phyloP scores from a whole-genome alignment of 2,888 invertebrate genomes.

The Listrodromus nycthemerus region DNA sequence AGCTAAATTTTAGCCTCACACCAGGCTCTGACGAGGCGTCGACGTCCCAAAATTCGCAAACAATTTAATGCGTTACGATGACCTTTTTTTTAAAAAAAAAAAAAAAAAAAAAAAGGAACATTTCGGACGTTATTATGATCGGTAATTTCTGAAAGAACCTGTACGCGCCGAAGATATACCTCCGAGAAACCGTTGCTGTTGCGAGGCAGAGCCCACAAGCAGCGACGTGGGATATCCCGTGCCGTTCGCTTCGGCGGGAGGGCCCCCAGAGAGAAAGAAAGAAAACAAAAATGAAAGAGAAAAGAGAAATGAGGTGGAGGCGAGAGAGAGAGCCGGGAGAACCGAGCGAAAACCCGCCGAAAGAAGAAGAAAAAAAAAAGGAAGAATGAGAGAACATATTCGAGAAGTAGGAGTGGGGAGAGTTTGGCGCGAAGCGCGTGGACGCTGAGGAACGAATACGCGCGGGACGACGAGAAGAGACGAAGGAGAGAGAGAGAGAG shows the following conservation, averaged over 20 bases:
- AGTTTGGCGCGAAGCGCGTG: conserved; percentile 62
- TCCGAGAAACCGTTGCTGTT: conserved; percentile 73
- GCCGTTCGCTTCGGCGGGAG: conserved; percentile 54
- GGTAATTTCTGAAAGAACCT: conserved; percentile 31
- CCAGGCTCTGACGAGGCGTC: too few species aligned
- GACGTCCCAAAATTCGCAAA: too few species aligned
- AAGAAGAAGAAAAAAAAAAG: conserved; percentile 50
- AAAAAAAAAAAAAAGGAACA: neutral
- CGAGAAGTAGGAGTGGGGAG: conserved; percentile 49
- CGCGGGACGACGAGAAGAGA: conserved; percentile 45
- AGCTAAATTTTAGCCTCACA: neutral
- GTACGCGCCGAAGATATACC: conserved; percentile 49
- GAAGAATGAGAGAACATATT: conserved; percentile 26
- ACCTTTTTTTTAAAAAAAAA: neutral
- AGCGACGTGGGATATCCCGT: conserved; percentile 66
- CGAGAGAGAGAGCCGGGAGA: conserved; percentile 62
- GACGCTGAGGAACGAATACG: conserved; percentile 55
- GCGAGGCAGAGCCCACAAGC: conserved; percentile 72
- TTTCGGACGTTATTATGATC: neutral
- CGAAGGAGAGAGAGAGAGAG: conserved; percentile 32
- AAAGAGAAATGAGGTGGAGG: conserved; percentile 64
- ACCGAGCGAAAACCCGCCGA: conserved; percentile 65
- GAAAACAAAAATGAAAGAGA: conserved; percentile 58
- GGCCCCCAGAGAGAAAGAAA: conserved; percentile 60
- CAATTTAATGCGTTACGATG: too few species aligned